Evolutionary conservation across 2,797 vertebrate genomes (phyloP).

Genomic region (Coreius guichenoti): DNA sequence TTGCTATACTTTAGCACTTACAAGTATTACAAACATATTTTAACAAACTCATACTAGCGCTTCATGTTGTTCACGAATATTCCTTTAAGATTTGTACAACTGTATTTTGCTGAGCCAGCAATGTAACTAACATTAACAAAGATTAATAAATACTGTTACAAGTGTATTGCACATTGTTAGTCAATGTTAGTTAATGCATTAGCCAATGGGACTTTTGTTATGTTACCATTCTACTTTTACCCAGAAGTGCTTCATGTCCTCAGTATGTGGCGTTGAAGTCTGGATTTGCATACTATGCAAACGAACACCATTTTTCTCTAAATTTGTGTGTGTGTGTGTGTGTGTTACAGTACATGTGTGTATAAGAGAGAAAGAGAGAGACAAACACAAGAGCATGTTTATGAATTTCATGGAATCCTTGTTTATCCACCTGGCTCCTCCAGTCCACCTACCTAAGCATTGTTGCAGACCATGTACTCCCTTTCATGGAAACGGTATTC

Average conservation of each 20-base stretch:
- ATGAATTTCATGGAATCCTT: constrained; percentile 47
- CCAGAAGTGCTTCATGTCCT: constrained; percentile 48
- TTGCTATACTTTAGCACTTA: not conserved
- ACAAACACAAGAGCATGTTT: constrained; percentile 25
- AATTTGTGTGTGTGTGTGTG: not conserved
- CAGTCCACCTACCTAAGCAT: not conserved
- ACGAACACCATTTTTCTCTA: constrained; percentile 13
- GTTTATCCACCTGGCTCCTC: constrained; percentile 57
- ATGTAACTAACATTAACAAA: too few species aligned
- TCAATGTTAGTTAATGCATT: not conserved
- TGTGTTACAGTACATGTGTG: constrained; percentile 10
- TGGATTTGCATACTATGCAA: constrained; percentile 39
- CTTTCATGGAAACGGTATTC: too few species aligned
- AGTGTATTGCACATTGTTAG: not conserved
- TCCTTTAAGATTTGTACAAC: not conserved
- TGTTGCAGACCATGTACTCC: too few species aligned
- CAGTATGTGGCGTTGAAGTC: constrained; percentile 31
- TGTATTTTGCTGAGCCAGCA: constrained; percentile 2
- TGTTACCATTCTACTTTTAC: not conserved
- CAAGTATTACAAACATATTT: not conserved
- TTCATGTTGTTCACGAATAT: not conserved
- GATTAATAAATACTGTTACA: not conserved
- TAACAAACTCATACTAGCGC: not conserved
- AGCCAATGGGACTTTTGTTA: not conserved
- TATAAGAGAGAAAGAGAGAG: constrained; percentile 10